Base-by-base conservation (phyloP, 2,797 vertebrate genomes). In the Etheostoma perlongum region DNA sequence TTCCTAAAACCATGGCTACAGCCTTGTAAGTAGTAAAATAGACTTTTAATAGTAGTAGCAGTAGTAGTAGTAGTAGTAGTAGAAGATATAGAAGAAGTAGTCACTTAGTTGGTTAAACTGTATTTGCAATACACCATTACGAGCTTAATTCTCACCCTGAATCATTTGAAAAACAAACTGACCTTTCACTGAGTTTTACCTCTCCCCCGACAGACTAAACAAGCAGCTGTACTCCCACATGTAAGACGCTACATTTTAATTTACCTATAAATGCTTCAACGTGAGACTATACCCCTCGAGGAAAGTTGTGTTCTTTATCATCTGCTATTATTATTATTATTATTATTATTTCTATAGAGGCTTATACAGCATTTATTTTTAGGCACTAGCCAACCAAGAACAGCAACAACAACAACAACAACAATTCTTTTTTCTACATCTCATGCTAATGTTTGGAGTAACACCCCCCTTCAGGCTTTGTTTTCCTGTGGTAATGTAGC, bases 211-310 rank as follows among this genome's bases (percentile, higher is more conserved):
- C 71, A 3, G 46, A 59, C 49, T 54, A 48, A 82, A 81, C 60
- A 77, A 33, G 65, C 82, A 67, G 74, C 60, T 49, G 25, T n/a
- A 11, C 16, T 59, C 48, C 46, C 53, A 44, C 57, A 66, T 59
- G 72, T 60, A 65, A 60, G 60, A 79, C 59, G 47, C 74, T 40
- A 51, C 89, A 86, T 90, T 86, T 83, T 72, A 85, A 89, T 89
- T 85, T 78, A 75, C 68, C 74, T 60, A 33, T 91, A 93, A 93
- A 89, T 27, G 89, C 83, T 93, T 91, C 90, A 91, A 92, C 62
- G 70, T 94, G 91, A 87, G 68, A 58, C 73, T 40, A 60, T 30
- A 10, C 66, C 79, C 54, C 57, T 19, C 2, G 14, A 61, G 72
- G 52, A 79, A 85, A 61, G 48, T 27, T 52, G 21, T 72, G 58